Conservation (phyloP, 2,888 invertebrate species). For the Leptura quadrifasciata region DNA sequence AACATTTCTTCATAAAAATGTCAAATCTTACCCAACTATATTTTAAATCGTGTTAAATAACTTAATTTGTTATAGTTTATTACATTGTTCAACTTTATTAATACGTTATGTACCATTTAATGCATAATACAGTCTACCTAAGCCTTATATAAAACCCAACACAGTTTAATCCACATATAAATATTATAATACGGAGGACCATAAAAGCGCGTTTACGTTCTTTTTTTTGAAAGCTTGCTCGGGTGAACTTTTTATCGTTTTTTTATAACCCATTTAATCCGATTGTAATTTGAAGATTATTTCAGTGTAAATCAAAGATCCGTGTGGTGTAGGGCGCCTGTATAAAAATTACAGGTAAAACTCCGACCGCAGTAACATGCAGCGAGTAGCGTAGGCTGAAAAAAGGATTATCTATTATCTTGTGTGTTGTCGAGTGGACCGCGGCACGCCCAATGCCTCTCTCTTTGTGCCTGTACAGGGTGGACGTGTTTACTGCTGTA, state of each 20-base stretch:
- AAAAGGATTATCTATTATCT: conserved; percentile 67
- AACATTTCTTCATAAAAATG: too few species aligned
- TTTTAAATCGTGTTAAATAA: not conserved
- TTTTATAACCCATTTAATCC: conserved; percentile 46
- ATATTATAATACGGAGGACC: conserved; percentile 19
- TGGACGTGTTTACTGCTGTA: conserved; percentile 10
- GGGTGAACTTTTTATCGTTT: conserved; percentile 28
- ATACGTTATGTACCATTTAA: not conserved
- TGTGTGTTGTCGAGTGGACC: conserved; percentile 60
- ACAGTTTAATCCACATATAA: conserved; percentile 9
- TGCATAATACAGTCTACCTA: not conserved
- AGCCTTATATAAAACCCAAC: conserved; percentile 1
- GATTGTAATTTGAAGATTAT: conserved; percentile 51
- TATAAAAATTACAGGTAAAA: conserved; percentile 40
- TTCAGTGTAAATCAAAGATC: conserved; percentile 50
- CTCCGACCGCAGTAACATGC: conserved; percentile 22
- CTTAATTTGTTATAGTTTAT: not conserved
- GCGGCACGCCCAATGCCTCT: conserved; percentile 62
- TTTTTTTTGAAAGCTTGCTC: conserved; percentile 28
- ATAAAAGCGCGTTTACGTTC: conserved; percentile 37
- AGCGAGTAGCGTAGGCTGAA: conserved; percentile 34
- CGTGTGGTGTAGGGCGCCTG: conserved; percentile 44
- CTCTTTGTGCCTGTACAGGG: conserved; percentile 40
- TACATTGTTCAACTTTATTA: not conserved
- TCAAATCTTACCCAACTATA: too few species aligned